Base-by-base conservation (phyloP, 2,797 vertebrate species). In the Nasua narica region DNA sequence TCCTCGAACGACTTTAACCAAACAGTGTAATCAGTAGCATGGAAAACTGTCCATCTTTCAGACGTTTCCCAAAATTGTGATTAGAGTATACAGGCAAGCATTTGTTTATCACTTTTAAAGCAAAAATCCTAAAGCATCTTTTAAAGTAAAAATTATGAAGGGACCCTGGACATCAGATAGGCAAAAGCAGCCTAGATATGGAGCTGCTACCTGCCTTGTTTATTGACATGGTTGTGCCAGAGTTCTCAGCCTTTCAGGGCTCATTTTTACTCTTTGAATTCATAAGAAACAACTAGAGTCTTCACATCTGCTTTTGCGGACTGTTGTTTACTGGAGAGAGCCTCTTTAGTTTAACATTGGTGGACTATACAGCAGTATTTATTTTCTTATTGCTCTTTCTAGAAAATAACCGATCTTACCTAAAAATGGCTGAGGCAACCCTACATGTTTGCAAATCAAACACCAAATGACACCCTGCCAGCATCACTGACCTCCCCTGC, bases 301-400 rank as follows among this genome's bases (percentile, higher is more conserved):
- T 52, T 91, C 86, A 95, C 79, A 96, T 91, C 93, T 96, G 88
- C 84, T 96, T 96, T 93, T 84, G 58, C 7, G 52, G 95, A 89
- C 56, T 90, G 40, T 52, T 96, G 83, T 89, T 96, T 94, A 90
- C 69, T 56, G 74, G 78, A 84, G 85, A 95, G 37, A 93, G 27
- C 23, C 89, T 87, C 77, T 76, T 82, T 84, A 90, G 92, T 82
- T 95, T 87, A 95, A 95, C 58, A 50, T 35, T 35, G 72, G 58
- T 88, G 74, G 35, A 69, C 87, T 92, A 29, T 67, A 50, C 94
- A 95, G 54, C 78, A 95, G 86, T 87, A 87, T 27, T 95, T 94
- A 52, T 94, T 84, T 97, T 81, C 79, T 81, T 89, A 88, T 84
- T 48, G 37, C 35, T 93, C 35, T 93, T 95, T 94, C 83, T 95